Percentiles rank a stretch among this genome's conserved stretches.
Evolutionary conservation across 1,140 invertebrate species (phyloP).

Genomic region (Choristoneura fumiferana): DNA sequence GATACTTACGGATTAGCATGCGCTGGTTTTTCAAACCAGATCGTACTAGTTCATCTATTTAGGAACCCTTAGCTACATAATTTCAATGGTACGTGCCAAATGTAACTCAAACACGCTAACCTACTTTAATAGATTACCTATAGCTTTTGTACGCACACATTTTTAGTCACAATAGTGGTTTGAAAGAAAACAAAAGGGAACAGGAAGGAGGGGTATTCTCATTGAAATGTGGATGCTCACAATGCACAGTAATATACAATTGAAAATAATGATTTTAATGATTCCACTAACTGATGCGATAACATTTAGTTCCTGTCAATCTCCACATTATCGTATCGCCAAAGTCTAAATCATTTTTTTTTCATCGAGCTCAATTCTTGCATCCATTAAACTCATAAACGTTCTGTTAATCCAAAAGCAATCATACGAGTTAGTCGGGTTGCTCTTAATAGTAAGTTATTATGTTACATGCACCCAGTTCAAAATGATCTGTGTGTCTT

Average conservation of each 20-base stretch:
- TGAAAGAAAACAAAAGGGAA: conserved; percentile 18
- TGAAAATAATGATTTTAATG: conserved; percentile 10
- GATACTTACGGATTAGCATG: conserved; percentile 16
- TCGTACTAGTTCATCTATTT: conserved; percentile 46
- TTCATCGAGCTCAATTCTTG: no score
- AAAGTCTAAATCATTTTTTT: no score
- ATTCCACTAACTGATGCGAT: conserved; percentile 7
- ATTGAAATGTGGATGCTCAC: conserved; percentile 5
- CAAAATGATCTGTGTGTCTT: conserved; percentile 72
- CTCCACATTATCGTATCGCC: no score
- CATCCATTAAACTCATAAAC: no score
- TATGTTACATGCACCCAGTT: conserved; percentile 49
- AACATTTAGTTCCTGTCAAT: no score
- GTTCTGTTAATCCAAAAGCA: no score
- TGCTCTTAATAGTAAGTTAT: not conserved
- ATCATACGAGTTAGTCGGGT: no score
- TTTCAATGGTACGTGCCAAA: conserved; percentile 62
- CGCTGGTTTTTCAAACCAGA: conserved; percentile 27
- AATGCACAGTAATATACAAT: not conserved
- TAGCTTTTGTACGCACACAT: conserved; percentile 4
- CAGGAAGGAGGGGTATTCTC: conserved; percentile 24
- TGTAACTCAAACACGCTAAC: conserved; percentile 54
- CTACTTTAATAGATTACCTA: conserved; percentile 32
- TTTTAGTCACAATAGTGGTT: conserved; percentile 1
- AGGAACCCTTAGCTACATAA: conserved; percentile 26